Evolutionary conservation across 2,113 vertebrate species (phyloP), one percentile per base, ranked within the genome.

Genomic region (Forbesichthys papilliferus): DNA sequence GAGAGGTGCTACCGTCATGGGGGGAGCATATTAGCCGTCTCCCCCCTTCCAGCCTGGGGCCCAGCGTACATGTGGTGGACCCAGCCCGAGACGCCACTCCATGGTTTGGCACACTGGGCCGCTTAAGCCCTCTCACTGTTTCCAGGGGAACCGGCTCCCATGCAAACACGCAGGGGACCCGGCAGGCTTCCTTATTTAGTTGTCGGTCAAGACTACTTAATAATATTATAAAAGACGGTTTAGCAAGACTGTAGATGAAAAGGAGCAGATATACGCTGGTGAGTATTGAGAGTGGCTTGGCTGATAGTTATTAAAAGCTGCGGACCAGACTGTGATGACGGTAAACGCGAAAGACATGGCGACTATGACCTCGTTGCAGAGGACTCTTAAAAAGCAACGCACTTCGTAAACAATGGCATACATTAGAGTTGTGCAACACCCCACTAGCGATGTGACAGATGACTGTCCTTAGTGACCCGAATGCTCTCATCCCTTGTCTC

Each of bases 61-160:
- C 86, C 88, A 83, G 84, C 71, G 92, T 87, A 86, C 83, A 88
- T 91, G 90, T 83, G 90, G 90, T 88, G 88, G 82, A 87, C 83
- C 84, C 80, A 89, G 84, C 85, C 82, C 85, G 80, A 90, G 88
- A 89, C 85, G 79, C 86, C 76, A 81, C 86, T 90, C 83, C 84
- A 65, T 88, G 88, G 90, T 91, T 92, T 92, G 89, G 87, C 90
- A 82, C 63, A 42, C 69, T 67, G 66, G 66, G 51, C 68, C 64
- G 56, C 79, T 82, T 85, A 78, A 81, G 78, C 66, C 81, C 75
- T 83, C 84, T 87, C 83, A 83, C 81, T 83, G 69, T 86, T 90
- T 91, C 91, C 89, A 92, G 87, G 82, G 91, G 88, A 91, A 91
- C 66, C 69, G 63, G 81, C 82, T 92, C 91, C 92, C 81, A 88